Base-by-base conservation (phyloP, 2,113 vertebrate species). In the Orcinus orca region DNA sequence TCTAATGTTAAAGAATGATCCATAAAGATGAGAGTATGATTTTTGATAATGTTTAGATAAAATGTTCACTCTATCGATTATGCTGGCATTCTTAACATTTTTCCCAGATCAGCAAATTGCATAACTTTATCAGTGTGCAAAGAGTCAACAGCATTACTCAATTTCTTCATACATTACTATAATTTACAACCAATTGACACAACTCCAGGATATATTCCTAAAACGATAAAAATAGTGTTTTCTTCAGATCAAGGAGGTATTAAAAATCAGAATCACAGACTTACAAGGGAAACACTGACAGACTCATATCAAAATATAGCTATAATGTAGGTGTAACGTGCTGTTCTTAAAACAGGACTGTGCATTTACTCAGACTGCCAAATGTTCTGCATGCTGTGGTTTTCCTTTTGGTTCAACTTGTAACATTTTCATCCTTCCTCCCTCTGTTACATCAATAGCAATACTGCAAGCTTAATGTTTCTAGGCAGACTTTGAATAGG, bases 151-250 rank as follows among this genome's bases (percentile, higher is more conserved):
- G 33, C 25, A 60, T 90, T 58, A 96, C 36, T 83, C 63, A 31
- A 74, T 73, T 17, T 96, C 23, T 53, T 63, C 29, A 94, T 63
- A 60, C 6, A n/a, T 82, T 79, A 55, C 14, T 90, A 21, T 92
- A 90, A 96, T 93, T 96, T 86, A 81, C 18, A 93, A 55, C 68
- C 38, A 77, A 73, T 29, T 81, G n/a, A 94, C n/a, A 90, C 29
- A 82, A 90, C 17, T 93, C 29, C 65, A 63, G n/a, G 33, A 77
- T 55, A 90, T 90, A 88, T 76, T 90, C 2, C 70, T 33, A 63
- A 17, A 90, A 96, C 1, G 1, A 60, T 68, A 93, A 71, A 95
- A 91, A 36, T 26, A 31, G 6, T 67, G 80, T 94, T 90, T 76
- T 80, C 31, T 86, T 90, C 71, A 95, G 7, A 94, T 23, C 20